These are phyloP conservation scores for Drosophila formosana DNA, from an alignment of 2,888 invertebrate species.

Conservation along the genomic window DNA sequence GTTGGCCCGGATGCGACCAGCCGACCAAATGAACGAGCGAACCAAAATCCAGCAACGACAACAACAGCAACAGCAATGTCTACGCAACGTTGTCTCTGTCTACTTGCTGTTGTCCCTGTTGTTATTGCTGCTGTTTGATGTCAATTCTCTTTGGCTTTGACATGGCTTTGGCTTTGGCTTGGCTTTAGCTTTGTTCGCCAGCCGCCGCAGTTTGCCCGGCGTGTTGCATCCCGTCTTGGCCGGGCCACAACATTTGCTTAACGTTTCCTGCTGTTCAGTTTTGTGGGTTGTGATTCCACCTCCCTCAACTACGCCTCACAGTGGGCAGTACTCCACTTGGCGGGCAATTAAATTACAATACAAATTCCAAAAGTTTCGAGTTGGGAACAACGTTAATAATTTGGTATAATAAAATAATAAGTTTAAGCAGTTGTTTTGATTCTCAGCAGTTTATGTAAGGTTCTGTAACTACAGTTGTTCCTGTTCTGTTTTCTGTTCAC, in stretches of 20 bases:
- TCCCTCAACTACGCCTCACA: slow-evolving; percentile 31
- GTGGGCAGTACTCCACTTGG: slow-evolving; percentile 23
- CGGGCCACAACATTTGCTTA: slow-evolving; percentile 73
- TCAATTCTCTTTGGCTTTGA: slow-evolving; percentile 26
- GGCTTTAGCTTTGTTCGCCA: slow-evolving; percentile 64
- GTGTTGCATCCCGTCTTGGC: slow-evolving; percentile 35
- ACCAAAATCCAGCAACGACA: slow-evolving; percentile 54
- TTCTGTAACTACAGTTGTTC: slow-evolving; percentile 49
- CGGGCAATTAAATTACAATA: background rate
- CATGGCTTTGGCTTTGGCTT: slow-evolving; percentile 57
- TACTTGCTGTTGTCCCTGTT: slow-evolving; percentile 32
- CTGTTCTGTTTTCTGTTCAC: slow-evolving; percentile 20
- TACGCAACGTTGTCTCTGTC: slow-evolving; percentile 63
- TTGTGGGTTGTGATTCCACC: slow-evolving; percentile 49
- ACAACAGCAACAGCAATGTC: slow-evolving; percentile 51
- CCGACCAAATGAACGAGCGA: slow-evolving; percentile 47
- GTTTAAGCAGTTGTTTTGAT: background rate
- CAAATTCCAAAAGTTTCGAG: background rate
- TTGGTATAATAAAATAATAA: background rate
- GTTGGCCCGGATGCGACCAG: slow-evolving; percentile 68
- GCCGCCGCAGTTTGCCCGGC: slow-evolving; percentile 69
- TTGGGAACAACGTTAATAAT: background rate
- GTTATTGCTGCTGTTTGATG: slow-evolving; percentile 34
- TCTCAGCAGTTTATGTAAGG: background rate
- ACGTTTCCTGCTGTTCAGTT: slow-evolving; percentile 67